Percentiles rank a stretch among this genome's conserved stretches.
phyloP scores from a whole-genome alignment of 1,140 invertebrate genomes.

The Semibalanus balanoides region DNA sequence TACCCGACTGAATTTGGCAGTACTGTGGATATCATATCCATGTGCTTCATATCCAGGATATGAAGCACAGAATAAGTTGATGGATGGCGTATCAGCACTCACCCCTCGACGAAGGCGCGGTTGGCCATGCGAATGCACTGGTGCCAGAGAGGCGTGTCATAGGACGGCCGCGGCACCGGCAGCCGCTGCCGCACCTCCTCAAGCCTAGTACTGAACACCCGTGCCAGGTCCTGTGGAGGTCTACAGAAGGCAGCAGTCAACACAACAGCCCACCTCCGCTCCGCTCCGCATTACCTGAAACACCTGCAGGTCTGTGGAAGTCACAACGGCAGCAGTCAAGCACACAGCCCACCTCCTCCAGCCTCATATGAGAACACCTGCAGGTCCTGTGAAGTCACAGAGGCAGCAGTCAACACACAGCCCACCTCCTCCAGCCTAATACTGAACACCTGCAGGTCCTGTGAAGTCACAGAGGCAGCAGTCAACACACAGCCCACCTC shows the following conservation, averaged over 20 bases:
- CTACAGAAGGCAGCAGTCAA: too few relatives aligned
- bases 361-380: conserved; percentile 57
- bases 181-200: conserved; percentile 32
- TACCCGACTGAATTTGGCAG: too few relatives aligned
- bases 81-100: too few relatives aligned
- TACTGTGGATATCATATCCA: too few relatives aligned
- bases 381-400: conserved; percentile 44
- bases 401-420: conserved; percentile 9
- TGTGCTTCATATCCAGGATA: too few relatives aligned
- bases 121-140: conserved; percentile 68
- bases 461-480: conserved; percentile 20
- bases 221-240: too few relatives aligned
- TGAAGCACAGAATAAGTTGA: too few relatives aligned
- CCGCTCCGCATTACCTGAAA: conserved; percentile 58
- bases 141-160: conserved; percentile 66
- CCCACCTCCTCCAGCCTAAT: conserved; percentile 54
- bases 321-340: not conserved
- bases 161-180: conserved; percentile 51
- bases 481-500: not conserved
- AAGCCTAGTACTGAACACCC: too few relatives aligned
- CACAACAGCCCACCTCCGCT: conserved; percentile 45
- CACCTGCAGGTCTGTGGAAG: too few relatives aligned
- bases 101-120: conserved; percentile 83
- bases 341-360: conserved; percentile 48
- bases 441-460: conserved; percentile 65